Evolutionary conservation across 2,797 vertebrate genomes (phyloP), one percentile per base, ranked within the genome.

Genomic region (Spinus pinus): DNA sequence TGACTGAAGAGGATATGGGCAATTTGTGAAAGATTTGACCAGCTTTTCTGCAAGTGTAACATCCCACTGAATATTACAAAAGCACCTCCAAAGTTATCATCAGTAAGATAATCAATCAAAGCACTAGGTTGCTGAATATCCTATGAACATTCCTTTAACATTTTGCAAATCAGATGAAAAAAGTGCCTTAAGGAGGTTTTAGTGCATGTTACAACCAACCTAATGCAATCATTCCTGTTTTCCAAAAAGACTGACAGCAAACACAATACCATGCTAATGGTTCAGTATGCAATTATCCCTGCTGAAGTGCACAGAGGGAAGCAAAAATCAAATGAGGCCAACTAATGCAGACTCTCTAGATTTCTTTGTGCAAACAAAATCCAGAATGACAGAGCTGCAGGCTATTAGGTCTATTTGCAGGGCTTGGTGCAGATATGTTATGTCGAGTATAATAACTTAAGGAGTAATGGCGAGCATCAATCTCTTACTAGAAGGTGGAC

Each of bases 351-450:
- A 73, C 88, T 82, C 73, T 84, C 80, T 39, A 66, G 84, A 94
- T 75, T 86, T 80, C 85, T 74, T 75, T 86, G 90, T 95, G 89
- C 89, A 96, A 90, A 94, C 72, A 87, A 95, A 95, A 97, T 89
- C 56, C 73, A 96, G 88, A 96, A 87, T 83, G 94, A 97, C 96
- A 97, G 87, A 92, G 87, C 95, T 95, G 84, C 86, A 95, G 95
- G 97, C 93, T 81, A 72, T 24, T 49, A 85, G 81, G 81, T 94
- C 81, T 90, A 30, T 81, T 92, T 87, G 66, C 62, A 93, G 90
- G 78, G 72, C 82, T 81, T 82, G 39, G 90, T 89, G 69, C 70
- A 93, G 69, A 87, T 57, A 86, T 6, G 27, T 84, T 94, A 65
- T 50, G 78, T 71, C 49, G 3, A 44, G 24, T 39, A 31, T 35